Conservation (phyloP, 2,888 invertebrate genomes). For the Steinernema hermaphroditum region DNA sequence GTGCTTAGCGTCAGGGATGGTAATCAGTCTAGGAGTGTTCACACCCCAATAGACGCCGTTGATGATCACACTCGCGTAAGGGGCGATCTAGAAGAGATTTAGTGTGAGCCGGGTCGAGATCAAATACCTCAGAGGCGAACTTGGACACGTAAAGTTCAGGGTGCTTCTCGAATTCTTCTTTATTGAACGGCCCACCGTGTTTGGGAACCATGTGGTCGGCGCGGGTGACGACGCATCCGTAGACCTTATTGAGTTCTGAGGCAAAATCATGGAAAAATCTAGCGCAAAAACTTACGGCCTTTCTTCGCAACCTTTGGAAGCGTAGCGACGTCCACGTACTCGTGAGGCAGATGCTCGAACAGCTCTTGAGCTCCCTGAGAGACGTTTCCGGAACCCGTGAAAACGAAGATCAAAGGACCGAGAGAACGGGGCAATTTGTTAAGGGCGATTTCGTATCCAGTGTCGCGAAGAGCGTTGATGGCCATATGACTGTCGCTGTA, state of each 20-base stretch:
- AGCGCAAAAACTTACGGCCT: conserved; percentile 76
- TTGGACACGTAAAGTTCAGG: conserved; percentile 93
- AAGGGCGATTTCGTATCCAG: conserved; percentile 96
- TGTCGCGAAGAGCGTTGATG: conserved; percentile 91
- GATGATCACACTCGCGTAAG: conserved; percentile 91
- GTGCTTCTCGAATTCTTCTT: conserved; percentile 84
- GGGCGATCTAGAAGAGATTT: conserved; percentile 80
- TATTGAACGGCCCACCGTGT: conserved; percentile 87
- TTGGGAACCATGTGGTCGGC: conserved; percentile 89
- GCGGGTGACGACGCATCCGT: conserved; percentile 90
- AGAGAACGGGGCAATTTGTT: conserved; percentile 95
- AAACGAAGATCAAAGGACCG: conserved; percentile 94
- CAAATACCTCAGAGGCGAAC: conserved; percentile 82
- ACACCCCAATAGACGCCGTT: conserved; percentile 99
- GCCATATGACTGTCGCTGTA: conserved; percentile 97
- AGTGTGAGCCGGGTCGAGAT: neutral
- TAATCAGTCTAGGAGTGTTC: conserved; percentile 89
- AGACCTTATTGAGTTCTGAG: conserved; percentile 88
- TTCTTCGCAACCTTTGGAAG: conserved; percentile 92
- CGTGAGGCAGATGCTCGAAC: conserved; percentile 93
- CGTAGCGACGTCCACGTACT: conserved; percentile 93
- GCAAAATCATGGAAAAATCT: conserved; percentile 34
- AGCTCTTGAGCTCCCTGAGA: conserved; percentile 78
- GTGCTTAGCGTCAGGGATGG: conserved; percentile 96
- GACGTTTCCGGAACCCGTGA: conserved; percentile 96